phyloP scores from a whole-genome alignment of 2,888 invertebrate species.

The Acronicta aceris region DNA sequence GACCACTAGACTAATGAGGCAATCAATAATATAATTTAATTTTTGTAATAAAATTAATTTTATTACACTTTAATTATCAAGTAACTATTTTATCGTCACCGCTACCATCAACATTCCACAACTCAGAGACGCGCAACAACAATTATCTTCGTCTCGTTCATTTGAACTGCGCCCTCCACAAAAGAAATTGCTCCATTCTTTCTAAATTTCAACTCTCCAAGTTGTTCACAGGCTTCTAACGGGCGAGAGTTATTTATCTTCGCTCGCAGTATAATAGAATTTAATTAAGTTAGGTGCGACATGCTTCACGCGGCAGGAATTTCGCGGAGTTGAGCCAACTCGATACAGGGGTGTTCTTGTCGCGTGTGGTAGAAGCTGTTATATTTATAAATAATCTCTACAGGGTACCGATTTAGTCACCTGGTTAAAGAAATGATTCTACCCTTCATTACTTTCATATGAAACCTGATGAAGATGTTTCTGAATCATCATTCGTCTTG shows the following conservation, averaged over 20 bases:
- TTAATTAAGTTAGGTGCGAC: slow-evolving; percentile 88
- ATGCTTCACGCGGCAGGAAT: slow-evolving; percentile 81
- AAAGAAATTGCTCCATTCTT: slow-evolving; percentile 84
- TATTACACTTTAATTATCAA: background rate
- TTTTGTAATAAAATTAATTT: too few relatives aligned
- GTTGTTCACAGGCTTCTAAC: slow-evolving; percentile 69
- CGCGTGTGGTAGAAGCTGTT: slow-evolving; percentile 40
- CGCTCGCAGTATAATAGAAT: slow-evolving; percentile 84
- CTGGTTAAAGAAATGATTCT: slow-evolving; percentile 5
- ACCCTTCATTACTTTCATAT: slow-evolving; percentile 13
- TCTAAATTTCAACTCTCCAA: slow-evolving; percentile 75
- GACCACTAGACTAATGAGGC: too few relatives aligned
- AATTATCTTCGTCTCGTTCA: slow-evolving; percentile 63
- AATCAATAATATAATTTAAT: too few relatives aligned
- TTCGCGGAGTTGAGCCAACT: slow-evolving; percentile 69
- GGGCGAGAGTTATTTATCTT: slow-evolving; percentile 85
- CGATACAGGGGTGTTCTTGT: slow-evolving; percentile 62
- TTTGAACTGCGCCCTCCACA: slow-evolving; percentile 66
- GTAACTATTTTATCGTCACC: slow-evolving; percentile 25
- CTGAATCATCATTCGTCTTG: too few relatives aligned
- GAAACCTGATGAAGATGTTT: too few relatives aligned
- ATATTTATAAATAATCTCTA: slow-evolving; percentile 39
- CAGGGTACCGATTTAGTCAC: slow-evolving; percentile 8
- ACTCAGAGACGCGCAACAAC: slow-evolving; percentile 52
- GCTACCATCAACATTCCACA: slow-evolving; percentile 50